These are phyloP conservation scores for Cherax destructor DNA, from an alignment of 1,140 invertebrate genomes.

Conservation along the genomic window DNA sequence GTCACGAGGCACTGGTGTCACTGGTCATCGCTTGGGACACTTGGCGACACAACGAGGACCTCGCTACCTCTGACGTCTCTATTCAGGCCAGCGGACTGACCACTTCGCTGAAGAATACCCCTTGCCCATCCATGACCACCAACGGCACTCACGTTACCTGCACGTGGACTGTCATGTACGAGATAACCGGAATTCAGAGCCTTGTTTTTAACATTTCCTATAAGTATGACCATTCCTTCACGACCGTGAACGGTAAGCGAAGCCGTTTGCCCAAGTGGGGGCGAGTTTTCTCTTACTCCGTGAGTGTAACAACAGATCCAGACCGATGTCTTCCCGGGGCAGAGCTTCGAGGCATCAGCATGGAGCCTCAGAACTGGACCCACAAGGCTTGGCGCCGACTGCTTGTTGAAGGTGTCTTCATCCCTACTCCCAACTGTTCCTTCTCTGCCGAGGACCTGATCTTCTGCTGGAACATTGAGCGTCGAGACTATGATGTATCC, in stretches of 20 bases:
- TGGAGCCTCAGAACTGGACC: neutral
- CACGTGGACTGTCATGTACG: neutral
- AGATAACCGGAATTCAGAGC: neutral
- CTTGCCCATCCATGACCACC: neutral
- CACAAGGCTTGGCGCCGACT: neutral
- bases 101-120: neutral
- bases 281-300: neutral
- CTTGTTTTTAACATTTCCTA: neutral
- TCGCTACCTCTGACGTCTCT: neutral
- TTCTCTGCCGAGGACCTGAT: neutral
- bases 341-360: neutral
- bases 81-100: neutral
- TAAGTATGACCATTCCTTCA: neutral
- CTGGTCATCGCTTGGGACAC: neutral
- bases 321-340: neutral
- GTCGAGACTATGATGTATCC: neutral
- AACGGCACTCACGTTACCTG: neutral
- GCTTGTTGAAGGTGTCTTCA: neutral
- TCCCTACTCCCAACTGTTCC: neutral
- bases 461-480: neutral
- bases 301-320: neutral
- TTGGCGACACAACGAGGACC: neutral
- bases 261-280: neutral
- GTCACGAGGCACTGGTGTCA: neutral
- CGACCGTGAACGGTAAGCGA: neutral